Base-by-base conservation (phyloP, 1,140 invertebrate species). In the Matsumurasca onukii region DNA sequence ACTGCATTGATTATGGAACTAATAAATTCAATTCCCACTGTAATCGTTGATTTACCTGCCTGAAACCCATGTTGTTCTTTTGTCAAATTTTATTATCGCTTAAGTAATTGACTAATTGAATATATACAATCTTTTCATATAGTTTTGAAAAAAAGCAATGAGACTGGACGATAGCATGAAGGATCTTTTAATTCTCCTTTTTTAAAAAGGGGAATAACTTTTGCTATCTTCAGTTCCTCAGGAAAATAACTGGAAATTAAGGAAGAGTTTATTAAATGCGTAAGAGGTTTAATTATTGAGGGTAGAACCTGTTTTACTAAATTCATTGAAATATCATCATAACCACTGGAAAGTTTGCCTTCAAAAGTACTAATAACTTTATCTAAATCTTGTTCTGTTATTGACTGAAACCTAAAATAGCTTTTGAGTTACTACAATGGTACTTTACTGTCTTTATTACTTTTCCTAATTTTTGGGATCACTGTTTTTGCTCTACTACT, bases 121-220 rank as follows among this genome's bases (percentile, higher is more conserved):
- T 66, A 63, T 71, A 66, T 15, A 75, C 49, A 5, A 69, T 27
- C 3, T 49, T 45, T 66, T 75, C 72, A 59, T 70, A 70, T 17
- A 75, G 65, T 61, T 72, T 75, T 25, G 52, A 51, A 68, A 74
- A 51, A 29, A 22, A 71, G n/a, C 1, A 74, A 52, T n/a, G 69
- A 69, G 30, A 74, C 64, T 1, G 71, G 73, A 52, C 71, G 59
- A 31, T 71, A 71, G 59, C 73, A 70, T 30, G 29, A 27, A 2
- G 65, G n/a, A 48, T 70, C 45, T n/a, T 69, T 62, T 24, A 22
- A 29, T 45, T 69, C 51, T 5, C 72, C 73, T 49, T 71, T 71
- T 31, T 73, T 72, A 64, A 69, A 70, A 27, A 73, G 59, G 1
- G 73, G 71, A n/a, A 49, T 67, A n/a, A n/a, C n/a, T n/a, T n/a